Percentiles rank a stretch among this genome's conserved stretches.
Evolutionary conservation across 2,113 vertebrate species (phyloP).

Genomic region (Alaudala cheleensis): DNA sequence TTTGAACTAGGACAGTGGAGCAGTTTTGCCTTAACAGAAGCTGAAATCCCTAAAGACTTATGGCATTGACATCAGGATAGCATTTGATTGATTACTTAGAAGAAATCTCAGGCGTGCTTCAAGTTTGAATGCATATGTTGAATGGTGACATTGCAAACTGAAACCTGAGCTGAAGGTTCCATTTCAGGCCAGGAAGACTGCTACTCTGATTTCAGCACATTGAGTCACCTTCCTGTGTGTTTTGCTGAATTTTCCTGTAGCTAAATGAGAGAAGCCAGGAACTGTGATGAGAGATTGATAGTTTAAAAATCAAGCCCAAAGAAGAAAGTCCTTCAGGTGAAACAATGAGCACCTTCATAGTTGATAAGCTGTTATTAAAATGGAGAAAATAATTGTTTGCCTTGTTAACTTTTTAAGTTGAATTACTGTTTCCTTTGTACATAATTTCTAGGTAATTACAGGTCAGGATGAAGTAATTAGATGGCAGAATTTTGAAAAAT

Average conservation of each 20-base stretch:
- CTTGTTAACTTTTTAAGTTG: neutral
- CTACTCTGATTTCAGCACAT: slow-evolving; percentile 15
- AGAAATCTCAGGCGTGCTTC: neutral
- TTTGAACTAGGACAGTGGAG: neutral
- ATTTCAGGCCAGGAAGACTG: slow-evolving; percentile 37
- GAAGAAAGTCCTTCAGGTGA: neutral
- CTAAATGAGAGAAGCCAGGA: neutral
- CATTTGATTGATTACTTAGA: neutral
- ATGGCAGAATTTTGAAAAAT: neutral
- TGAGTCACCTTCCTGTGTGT: slow-evolving; percentile 31
- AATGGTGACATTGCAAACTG: slow-evolving; percentile 10
- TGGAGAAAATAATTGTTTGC: slow-evolving; percentile 37
- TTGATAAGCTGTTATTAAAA: slow-evolving; percentile 10
- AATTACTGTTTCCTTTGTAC: neutral
- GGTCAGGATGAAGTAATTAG: slow-evolving; percentile 4
- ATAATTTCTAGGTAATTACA: slow-evolving; percentile 16
- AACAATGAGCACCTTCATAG: neutral
- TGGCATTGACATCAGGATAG: neutral
- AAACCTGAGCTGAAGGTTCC: slow-evolving; percentile 48
- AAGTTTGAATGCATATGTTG: neutral
- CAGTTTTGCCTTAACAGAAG: neutral
- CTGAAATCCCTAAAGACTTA: neutral
- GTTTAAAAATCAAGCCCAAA: neutral
- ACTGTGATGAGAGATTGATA: neutral
- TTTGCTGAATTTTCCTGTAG: slow-evolving; percentile 37